Evolutionary conservation across 2,113 vertebrate species (phyloP).

Genomic region (Acrocephalus arundinaceus): DNA sequence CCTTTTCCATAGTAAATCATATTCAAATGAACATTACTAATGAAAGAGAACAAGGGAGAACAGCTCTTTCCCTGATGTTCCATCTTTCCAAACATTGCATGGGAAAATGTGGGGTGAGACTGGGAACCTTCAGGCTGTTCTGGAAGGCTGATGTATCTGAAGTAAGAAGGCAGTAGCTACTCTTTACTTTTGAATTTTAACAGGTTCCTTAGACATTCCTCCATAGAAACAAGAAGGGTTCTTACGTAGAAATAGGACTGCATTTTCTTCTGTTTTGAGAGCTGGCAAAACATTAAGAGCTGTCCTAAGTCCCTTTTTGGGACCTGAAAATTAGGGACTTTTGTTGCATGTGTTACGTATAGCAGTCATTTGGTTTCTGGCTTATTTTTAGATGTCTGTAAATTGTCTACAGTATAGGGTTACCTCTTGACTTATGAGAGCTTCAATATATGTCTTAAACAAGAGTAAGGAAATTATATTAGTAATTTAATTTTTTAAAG

Average conservation of each 20-base stretch:
- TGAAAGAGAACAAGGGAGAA: constrained; percentile 42
- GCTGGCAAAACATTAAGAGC: not conserved
- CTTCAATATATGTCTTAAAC: not conserved
- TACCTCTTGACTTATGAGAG: not conserved
- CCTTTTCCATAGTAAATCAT: constrained; percentile 71
- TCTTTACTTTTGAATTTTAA: not conserved
- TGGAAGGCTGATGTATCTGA: not conserved
- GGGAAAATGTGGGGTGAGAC: not conserved
- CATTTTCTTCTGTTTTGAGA: not conserved
- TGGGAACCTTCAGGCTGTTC: not conserved
- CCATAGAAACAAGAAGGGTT: not conserved
- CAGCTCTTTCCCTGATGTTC: not conserved
- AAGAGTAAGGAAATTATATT: not conserved
- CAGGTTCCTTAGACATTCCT: not conserved
- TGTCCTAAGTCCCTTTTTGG: not conserved
- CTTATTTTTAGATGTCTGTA: not conserved
- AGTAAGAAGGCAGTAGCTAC: not conserved
- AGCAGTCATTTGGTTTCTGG: not conserved
- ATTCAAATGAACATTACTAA: constrained; percentile 70
- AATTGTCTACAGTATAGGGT: not conserved
- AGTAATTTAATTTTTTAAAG: not conserved
- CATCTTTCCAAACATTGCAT: constrained; percentile 38
- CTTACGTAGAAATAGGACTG: not conserved
- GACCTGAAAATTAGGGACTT: not conserved
- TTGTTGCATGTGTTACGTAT: not conserved